A percentile compares a stretch with the other conserved stretches of the same genome.
Evolutionary conservation across 2,797 vertebrate genomes (phyloP).

Genomic region (Tauraco hartlaubi): DNA sequence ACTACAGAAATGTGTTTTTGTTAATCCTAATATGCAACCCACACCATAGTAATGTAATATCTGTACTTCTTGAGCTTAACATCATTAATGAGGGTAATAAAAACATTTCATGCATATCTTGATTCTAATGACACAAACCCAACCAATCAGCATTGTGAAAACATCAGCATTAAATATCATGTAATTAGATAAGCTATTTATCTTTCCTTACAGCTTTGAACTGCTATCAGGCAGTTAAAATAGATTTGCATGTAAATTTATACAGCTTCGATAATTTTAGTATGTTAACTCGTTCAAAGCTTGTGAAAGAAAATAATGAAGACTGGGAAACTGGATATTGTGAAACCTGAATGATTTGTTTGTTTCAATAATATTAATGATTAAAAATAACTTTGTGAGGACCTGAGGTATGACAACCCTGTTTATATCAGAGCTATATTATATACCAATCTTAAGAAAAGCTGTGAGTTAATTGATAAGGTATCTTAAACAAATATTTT

Average conservation of each 20-base stretch:
- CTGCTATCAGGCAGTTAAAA: conserved; percentile 4
- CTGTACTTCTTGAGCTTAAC: background rate
- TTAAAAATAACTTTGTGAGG: background rate
- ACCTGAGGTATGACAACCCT: background rate
- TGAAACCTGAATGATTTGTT: background rate
- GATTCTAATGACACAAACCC: conserved; percentile 22
- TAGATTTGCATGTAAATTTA: conserved; percentile 28
- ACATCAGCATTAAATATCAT: conserved; percentile 29
- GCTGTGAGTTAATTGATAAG: background rate
- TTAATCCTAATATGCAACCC: background rate
- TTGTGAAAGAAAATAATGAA: background rate
- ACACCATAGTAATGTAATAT: background rate
- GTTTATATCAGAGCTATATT: background rate
- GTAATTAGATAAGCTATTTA: conserved; percentile 36
- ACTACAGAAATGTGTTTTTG: background rate
- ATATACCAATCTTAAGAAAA: background rate
- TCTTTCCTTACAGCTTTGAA: conserved; percentile 20
- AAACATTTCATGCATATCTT: background rate
- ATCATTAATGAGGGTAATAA: conserved; percentile 31
- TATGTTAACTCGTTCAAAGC: background rate
- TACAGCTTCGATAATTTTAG: background rate
- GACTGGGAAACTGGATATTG: background rate
- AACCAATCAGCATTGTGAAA: conserved; percentile 7
- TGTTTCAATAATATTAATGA: background rate
- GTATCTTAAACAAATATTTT: background rate